These are phyloP conservation scores for Scaptomyza montana DNA, from an alignment of 1,140 invertebrate genomes.

Conservation along the genomic window DNA sequence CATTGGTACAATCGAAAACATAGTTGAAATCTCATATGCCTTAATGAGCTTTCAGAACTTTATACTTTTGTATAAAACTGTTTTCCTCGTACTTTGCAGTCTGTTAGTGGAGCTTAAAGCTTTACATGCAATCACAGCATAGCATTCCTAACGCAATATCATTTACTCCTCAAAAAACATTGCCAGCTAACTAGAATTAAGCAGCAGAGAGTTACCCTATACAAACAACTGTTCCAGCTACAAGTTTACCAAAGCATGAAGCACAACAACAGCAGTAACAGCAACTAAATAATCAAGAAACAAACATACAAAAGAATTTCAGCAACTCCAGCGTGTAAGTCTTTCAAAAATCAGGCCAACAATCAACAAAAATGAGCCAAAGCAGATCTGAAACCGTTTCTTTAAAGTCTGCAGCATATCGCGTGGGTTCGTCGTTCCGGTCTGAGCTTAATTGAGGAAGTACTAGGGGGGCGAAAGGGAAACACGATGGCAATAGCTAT, in stretches of 20 bases:
- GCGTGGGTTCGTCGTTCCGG: conserved; percentile 43
- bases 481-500: neutral
- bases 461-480: neutral
- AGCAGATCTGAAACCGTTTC: conserved; percentile 38
- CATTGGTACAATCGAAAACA: too few species aligned
- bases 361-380: conserved; percentile 21
- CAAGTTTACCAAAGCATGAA: conserved; percentile 40
- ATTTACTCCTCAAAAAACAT: conserved; percentile 27
- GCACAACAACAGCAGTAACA: conserved; percentile 9
- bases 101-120: neutral
- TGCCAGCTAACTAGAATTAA: conserved; percentile 41
- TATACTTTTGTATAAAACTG: neutral
- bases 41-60: neutral
- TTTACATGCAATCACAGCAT: neutral
- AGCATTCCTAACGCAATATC: conserved; percentile 4
- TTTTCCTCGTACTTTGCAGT: neutral
- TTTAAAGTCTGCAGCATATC: conserved; percentile 16
- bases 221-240: conserved; percentile 2
- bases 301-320: conserved; percentile 26
- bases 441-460: conserved; percentile 19
- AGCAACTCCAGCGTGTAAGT: conserved; percentile 33
- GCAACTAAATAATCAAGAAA: conserved; percentile 7
- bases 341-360: conserved; percentile 35
- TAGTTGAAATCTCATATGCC: neutral
- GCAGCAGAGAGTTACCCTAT: conserved; percentile 1